Evolutionary conservation across 2,888 invertebrate genomes (phyloP).

Genomic region (Stenurella melanura): DNA sequence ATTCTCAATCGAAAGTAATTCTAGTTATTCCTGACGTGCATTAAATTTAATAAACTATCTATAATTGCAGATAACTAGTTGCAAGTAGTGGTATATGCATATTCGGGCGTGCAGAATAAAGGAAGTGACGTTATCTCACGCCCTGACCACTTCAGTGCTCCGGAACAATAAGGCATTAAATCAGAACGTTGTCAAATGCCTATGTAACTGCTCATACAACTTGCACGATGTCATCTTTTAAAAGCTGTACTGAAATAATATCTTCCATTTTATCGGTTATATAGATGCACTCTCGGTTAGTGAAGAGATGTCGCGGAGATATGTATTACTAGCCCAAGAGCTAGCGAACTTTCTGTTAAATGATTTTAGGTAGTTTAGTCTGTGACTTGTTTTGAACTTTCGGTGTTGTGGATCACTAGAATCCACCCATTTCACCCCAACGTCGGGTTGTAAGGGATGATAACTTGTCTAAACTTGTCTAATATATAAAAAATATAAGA

Average conservation of each 20-base stretch:
- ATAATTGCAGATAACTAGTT: constrained; percentile 47
- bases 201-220: constrained; percentile 57
- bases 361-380: too few species aligned
- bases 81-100: constrained; percentile 54
- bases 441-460: too few species aligned
- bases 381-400: too few species aligned
- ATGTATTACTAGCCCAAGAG: too few species aligned
- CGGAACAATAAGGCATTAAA: constrained; percentile 71
- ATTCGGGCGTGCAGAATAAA: constrained; percentile 64
- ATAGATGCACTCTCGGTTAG: neutral
- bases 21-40: neutral
- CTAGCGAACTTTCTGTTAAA: too few species aligned
- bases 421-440: too few species aligned
- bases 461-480: too few species aligned
- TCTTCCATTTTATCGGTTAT: neutral
- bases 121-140: constrained; percentile 71
- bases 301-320: too few species aligned
- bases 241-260: constrained; percentile 43
- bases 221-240: constrained; percentile 63
- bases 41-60: neutral
- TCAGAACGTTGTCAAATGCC: constrained; percentile 67
- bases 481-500: too few species aligned
- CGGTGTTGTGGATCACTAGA: too few species aligned
- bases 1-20: neutral
- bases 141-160: constrained; percentile 70